Percentiles rank a stretch among this genome's conserved stretches.
phyloP scores from a whole-genome alignment of 2,113 vertebrate species.

The Fulmarus glacialis region DNA sequence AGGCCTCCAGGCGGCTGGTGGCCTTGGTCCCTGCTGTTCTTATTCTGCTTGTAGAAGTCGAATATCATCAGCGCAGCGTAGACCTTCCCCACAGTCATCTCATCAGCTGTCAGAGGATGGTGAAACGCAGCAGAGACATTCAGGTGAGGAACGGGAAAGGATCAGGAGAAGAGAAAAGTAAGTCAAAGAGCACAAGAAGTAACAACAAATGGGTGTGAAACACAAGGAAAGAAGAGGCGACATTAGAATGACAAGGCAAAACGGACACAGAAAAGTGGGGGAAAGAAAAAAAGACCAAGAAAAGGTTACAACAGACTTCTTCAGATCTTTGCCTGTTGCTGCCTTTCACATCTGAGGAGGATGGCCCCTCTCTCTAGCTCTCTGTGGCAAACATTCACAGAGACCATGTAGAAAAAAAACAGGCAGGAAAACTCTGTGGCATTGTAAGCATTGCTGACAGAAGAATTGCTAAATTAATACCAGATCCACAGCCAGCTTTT shows the following conservation, averaged over 20 bases:
- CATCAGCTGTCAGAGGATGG: slow-evolving; percentile 79
- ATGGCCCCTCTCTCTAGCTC: background rate
- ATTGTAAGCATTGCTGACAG: background rate
- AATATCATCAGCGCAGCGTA: slow-evolving; percentile 97
- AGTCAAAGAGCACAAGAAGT: background rate
- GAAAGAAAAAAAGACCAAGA: background rate
- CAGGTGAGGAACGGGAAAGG: background rate
- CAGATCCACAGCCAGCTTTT: background rate
- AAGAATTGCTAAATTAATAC: background rate
- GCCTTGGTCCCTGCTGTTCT: slow-evolving; percentile 84
- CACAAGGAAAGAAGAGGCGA: background rate
- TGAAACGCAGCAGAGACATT: background rate
- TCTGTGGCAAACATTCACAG: background rate
- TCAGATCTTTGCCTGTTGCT: background rate
- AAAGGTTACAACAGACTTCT: background rate
- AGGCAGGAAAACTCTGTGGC: background rate
- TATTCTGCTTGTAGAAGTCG: slow-evolving; percentile 96
- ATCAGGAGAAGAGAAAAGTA: background rate
- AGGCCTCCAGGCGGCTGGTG: slow-evolving; percentile 80
- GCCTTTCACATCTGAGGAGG: background rate
- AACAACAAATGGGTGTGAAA: background rate
- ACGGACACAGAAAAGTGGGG: background rate
- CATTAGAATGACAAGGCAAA: background rate
- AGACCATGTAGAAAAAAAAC: accelerated
- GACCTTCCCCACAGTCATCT: slow-evolving; percentile 95